Base-by-base conservation (phyloP, 2,797 vertebrate genomes). In the Orestias chungarensis region DNA sequence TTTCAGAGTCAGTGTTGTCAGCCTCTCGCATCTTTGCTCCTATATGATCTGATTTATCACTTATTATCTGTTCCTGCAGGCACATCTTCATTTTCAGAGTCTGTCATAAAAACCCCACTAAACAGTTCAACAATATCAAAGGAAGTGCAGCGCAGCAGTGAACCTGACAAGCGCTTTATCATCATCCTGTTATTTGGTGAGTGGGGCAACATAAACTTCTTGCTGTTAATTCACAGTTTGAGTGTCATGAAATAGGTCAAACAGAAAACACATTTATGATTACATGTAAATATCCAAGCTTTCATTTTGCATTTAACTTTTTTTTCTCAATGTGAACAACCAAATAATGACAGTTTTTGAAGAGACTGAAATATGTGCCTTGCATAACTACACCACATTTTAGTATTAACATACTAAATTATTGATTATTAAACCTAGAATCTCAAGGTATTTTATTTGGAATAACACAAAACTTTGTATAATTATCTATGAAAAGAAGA, bases 71-170 rank as follows among this genome's bases (percentile, higher is more conserved):
- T 54, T 76, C 66, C 70, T 74, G 27, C 54, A 64, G 57, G 62
- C 74, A 68, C 49, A 61, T 66, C 35, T 66, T 74, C 20, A 66
- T 78, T 73, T 81, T 76, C 42, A 70, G 35, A 68, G 61, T 72
- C 65, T 64, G 64, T 68, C 67, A 66, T 76, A 52, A 46, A 76
- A 71, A 73, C 43, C 40, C 65, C 47, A 29, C 43, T 50, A 72
- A 40, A 64, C 55, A 64, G 33, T 68, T 47, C 64, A 71, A 71
- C 55, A 67, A 69, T 29, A 66, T 64, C 64, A 72, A 69, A 73
- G 52, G 14, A 59, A 61, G 55, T 64, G 44, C 57, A 71, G 43
- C 75, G 68, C 73, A 50, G 47, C 64, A 50, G 64, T 66, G 55
- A 74, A 74, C 64, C 57, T 62, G 66, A 68, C 73, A 66, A 18